Conservation (phyloP, 2,888 invertebrate genomes). For the Opisthograptis luteolata region DNA sequence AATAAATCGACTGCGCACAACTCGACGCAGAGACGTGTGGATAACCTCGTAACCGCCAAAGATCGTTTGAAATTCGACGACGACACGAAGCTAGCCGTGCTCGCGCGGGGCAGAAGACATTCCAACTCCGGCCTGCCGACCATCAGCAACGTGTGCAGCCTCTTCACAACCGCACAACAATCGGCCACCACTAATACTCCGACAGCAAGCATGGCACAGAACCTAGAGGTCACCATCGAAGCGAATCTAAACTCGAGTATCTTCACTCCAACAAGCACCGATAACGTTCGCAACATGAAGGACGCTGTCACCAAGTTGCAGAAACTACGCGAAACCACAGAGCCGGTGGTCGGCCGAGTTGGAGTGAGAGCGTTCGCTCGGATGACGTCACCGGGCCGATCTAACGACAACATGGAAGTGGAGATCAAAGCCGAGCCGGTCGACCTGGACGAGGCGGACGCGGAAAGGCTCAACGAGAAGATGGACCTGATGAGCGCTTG, state of each 20-base stretch:
- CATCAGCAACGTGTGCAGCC: conserved; percentile 65
- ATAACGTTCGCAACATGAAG: conserved; percentile 56
- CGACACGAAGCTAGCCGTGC: conserved; percentile 57
- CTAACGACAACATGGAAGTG: conserved; percentile 55
- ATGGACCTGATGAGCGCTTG: conserved; percentile 72
- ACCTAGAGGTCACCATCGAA: conserved; percentile 53
- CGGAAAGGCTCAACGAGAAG: conserved; percentile 60
- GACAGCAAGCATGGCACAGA: conserved; percentile 27
- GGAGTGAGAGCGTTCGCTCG: conserved; percentile 76
- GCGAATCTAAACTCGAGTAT: conserved; percentile 53
- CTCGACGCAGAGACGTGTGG: conserved; percentile 20
- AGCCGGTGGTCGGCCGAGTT: conserved; percentile 63
- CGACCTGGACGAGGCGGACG: conserved; percentile 67
- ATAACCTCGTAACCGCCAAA: conserved; percentile 46
- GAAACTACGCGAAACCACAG: conserved; percentile 50
- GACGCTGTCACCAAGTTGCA: conserved; percentile 62
- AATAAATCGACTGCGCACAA: conserved; percentile 27
- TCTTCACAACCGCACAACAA: conserved; percentile 50
- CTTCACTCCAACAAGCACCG: conserved; percentile 62
- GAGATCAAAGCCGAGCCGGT: conserved; percentile 76
- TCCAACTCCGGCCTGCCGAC: conserved; percentile 57
- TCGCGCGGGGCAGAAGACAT: conserved; percentile 52
- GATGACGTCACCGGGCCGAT: conserved; percentile 60
- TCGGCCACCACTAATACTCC: conserved; percentile 23
- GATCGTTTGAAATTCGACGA: conserved; percentile 60